phyloP scores from a whole-genome alignment of 2,113 vertebrate genomes.

The Anolis carolinensis region DNA sequence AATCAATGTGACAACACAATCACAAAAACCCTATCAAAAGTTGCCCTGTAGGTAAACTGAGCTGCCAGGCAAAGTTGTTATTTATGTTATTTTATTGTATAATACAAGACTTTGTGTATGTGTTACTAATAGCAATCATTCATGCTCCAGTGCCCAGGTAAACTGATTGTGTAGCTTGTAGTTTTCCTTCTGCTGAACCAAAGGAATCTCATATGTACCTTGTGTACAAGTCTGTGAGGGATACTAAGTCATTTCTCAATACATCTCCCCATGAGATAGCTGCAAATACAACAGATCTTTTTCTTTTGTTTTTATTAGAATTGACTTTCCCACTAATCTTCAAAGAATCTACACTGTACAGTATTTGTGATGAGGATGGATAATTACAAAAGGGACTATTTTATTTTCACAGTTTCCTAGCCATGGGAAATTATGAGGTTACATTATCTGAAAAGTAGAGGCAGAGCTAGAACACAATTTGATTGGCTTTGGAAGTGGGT shows the following conservation, averaged over 20 bases:
- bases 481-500: too few relatives aligned
- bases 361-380: background rate
- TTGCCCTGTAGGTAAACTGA: background rate
- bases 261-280: background rate
- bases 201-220: background rate
- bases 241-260: constrained; percentile 11
- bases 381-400: background rate
- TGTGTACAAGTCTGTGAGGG: background rate
- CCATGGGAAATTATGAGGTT: background rate
- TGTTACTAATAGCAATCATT: background rate
- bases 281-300: background rate
- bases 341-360: background rate
- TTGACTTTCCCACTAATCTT: background rate
- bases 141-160: background rate
- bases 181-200: background rate
- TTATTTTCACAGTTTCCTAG: background rate
- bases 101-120: background rate
- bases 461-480: too few relatives aligned
- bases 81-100: background rate
- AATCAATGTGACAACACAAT: background rate
- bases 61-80: background rate
- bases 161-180: background rate
- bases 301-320: background rate
- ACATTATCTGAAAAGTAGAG: background rate
- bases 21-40: background rate